Evolutionary conservation across 2,888 invertebrate species (phyloP), one percentile per base, ranked within the genome.

Genomic region (Trichopria drosophilae): DNA sequence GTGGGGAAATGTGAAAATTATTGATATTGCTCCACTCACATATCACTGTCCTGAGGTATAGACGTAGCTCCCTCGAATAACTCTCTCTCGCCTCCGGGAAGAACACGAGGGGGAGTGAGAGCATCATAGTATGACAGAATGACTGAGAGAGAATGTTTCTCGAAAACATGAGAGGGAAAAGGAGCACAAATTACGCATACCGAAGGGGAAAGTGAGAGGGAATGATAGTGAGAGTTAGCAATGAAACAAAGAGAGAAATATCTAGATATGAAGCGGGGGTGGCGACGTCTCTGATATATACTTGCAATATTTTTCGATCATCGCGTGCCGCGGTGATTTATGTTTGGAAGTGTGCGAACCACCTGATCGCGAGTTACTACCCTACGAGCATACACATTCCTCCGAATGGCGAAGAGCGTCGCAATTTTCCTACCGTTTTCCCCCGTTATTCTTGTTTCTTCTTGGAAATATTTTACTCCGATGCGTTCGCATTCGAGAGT

Each of bases 261-360:
- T 41, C 29, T 36, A 49, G 51, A 52, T 41, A 46, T 48, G 54
- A 50, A 46, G 50, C 48, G 54, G 54, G 66, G 67, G 67, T 67
- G 75, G 64, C 69, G 73, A 73, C 74, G 66, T 62, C 59, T 61
- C 68, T 75, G 75, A 75, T 75, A 75, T 75, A 75, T 75, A 73
- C 69, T 70, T 66, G 73, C 68, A 75, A 75, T 75, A 75, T 75
- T 75, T 75, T 73, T 75, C 74, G 75, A 75, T 75, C 74, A 75
- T 75, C 74, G 72, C 74, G 73, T 72, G 72, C 71, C 67, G 66
- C 66, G 67, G 67, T 70, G 72, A 75, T 75, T 75, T 75, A 74
- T 74, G 67, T 57, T 62, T 55, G 56, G 58, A 54, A 62, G 48
- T 59, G 64, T 59, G 62, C 59, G 57, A 64, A 62, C 73, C 71